Evolutionary conservation across 1,140 invertebrate species (phyloP).

Genomic region (Polyergus mexicanus): DNA sequence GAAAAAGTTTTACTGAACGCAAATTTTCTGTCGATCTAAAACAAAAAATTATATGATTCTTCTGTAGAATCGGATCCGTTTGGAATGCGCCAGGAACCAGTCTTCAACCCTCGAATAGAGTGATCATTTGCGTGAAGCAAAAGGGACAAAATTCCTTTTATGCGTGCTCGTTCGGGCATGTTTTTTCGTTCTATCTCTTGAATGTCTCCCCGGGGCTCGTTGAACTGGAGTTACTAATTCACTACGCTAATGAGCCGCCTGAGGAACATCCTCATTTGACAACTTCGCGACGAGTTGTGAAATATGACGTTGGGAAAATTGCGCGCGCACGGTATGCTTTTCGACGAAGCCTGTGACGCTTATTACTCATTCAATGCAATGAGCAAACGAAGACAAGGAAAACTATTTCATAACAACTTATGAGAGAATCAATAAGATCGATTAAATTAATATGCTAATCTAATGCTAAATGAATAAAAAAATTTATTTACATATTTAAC

Average conservation of each 20-base stretch:
- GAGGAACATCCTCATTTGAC: conserved; percentile 21
- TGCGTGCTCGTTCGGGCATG: background rate
- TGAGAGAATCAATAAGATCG: background rate
- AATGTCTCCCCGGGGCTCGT: background rate
- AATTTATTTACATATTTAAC: background rate
- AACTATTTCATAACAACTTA: background rate
- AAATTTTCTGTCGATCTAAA: background rate
- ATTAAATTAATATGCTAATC: background rate
- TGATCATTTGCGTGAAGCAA: background rate
- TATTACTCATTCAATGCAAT: conserved; percentile 14
- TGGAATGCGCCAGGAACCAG: conserved; percentile 3
- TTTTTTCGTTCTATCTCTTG: background rate
- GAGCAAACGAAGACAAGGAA: background rate
- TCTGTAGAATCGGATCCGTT: background rate
- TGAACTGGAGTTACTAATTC: conserved; percentile 54
- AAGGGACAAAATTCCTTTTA: conserved; percentile 4
- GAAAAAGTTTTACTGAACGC: background rate
- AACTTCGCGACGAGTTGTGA: background rate
- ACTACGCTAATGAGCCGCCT: conserved; percentile 34
- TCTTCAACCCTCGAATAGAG: conserved; percentile 3
- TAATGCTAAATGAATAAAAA: background rate
- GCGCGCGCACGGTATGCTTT: background rate
- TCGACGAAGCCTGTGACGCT: background rate
- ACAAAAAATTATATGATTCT: background rate
- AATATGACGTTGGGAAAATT: conserved; percentile 2